Evolutionary conservation across 1,140 invertebrate species (phyloP), one percentile per base, ranked within the genome.

Genomic region (Mercenaria mercenaria): DNA sequence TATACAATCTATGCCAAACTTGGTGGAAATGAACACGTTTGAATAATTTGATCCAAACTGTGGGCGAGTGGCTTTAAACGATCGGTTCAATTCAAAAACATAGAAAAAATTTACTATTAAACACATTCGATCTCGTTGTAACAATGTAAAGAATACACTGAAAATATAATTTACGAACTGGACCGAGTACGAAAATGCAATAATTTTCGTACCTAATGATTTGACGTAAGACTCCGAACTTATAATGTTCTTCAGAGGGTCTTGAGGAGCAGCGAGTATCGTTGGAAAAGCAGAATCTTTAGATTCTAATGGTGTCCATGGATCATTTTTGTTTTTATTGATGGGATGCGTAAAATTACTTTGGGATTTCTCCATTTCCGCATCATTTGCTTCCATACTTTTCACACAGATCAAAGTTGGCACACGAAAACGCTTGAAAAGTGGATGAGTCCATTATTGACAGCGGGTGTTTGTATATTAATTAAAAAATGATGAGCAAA

Each of bases 161-260:
- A n/a, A n/a, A n/a, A n/a, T n/a, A n/a, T n/a, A n/a, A n/a, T n/a
- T 13, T 37, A 37, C 56, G 50, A 81, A 81, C 29, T 37, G 2
- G 41, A 15, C 52, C 47, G 82, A 72, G 67, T 18, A 52, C 67
- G 50, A 72, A 81, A 3, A 50, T 11, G 18, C 10, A 8, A 76
- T 77, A 26, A 77, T 52, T 77, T 43, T 69, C 72, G 41, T 87
- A 87, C 85, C 85, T 0, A 87, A 47, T 43, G 85, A 79, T 34
- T 87, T 52, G 4, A 87, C 56, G 41, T 87, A 87, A 0, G 37
- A 10, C 41, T 87, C 85, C 64, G 85, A 79, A 34, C 74, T 79
- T 64, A 76, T 87, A 32, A 87, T 41, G 26, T 59, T n/a, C n/a
- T 50, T 59, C 4, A 87, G 29, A 34, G 85, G 85, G 61, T 87